Conservation (phyloP, 2,797 vertebrate species). For the Setipinna tenuifilis region DNA sequence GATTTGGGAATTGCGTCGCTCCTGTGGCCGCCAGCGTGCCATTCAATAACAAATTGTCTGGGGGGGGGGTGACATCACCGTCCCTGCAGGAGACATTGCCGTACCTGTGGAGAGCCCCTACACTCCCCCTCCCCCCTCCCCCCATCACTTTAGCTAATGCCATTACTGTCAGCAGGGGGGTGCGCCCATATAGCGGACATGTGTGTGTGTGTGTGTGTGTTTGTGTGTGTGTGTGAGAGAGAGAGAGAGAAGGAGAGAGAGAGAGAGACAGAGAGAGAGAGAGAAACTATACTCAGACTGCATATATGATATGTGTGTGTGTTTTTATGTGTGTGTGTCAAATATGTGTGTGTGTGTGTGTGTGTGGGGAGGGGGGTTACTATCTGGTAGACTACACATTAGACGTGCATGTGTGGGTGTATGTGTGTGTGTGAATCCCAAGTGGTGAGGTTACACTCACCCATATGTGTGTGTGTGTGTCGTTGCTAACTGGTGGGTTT, state of each 20-base stretch:
- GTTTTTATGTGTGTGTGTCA: not conserved
- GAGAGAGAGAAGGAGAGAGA: too few species aligned
- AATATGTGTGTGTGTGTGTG: not conserved
- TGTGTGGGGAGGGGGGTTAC: too few species aligned
- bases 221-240: not conserved
- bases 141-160: not conserved
- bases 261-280: too few species aligned
- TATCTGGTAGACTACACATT: too few species aligned
- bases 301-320: not conserved
- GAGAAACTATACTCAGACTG: not conserved
- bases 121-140: too few species aligned
- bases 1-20: not conserved
- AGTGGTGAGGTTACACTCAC: not conserved
- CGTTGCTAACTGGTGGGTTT: too few species aligned
- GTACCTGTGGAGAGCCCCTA: not conserved
- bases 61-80: not conserved
- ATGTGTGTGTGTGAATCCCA: not conserved
- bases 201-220: slow-evolving; percentile 17
- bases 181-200: not conserved
- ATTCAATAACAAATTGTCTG: not conserved
- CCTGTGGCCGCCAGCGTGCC: not conserved
- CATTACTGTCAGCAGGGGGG: not conserved
- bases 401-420: not conserved
- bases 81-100: not conserved
- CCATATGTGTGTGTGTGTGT: too few species aligned